Conservation (phyloP, 2,113 vertebrate species). For the Lepidothrix coronata region DNA sequence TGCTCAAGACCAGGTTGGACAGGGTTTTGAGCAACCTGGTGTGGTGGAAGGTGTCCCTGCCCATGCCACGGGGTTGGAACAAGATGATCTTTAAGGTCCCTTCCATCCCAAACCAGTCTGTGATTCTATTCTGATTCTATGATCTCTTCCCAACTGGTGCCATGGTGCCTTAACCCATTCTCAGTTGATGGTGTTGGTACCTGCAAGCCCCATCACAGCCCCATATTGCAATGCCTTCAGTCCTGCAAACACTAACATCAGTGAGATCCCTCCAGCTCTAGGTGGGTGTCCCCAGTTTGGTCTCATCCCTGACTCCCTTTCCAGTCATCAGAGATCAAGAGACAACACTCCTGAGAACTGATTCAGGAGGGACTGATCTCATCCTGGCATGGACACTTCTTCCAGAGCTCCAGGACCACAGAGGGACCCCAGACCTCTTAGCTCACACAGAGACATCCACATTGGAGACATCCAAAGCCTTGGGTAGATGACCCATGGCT, state of each 20-base stretch:
- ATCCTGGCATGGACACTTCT: not conserved
- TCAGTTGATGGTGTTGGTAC: not conserved
- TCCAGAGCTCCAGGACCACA: not conserved
- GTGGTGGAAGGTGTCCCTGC: not conserved
- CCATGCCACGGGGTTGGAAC: not conserved
- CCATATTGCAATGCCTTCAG: not conserved
- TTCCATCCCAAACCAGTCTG: not conserved
- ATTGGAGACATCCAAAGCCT: not conserved
- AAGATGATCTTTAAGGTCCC: not conserved
- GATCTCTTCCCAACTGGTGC: not conserved
- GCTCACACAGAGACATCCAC: not conserved
- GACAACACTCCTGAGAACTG: not conserved
- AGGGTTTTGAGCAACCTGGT: not conserved
- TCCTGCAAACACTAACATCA: not conserved
- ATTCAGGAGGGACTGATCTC: not conserved
- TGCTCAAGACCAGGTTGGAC: not conserved
- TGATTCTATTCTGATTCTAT: not conserved
- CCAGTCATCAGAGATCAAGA: not conserved
- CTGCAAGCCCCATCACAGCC: not conserved
- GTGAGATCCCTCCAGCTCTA: not conserved
- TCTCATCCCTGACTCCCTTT: not conserved
- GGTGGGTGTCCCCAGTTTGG: too few relatives aligned
- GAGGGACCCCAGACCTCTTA: not conserved
- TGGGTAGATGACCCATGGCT: not conserved
- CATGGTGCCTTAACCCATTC: not conserved